Conservation (phyloP, 1,140 invertebrate genomes). For the Drosophila neocordata region DNA sequence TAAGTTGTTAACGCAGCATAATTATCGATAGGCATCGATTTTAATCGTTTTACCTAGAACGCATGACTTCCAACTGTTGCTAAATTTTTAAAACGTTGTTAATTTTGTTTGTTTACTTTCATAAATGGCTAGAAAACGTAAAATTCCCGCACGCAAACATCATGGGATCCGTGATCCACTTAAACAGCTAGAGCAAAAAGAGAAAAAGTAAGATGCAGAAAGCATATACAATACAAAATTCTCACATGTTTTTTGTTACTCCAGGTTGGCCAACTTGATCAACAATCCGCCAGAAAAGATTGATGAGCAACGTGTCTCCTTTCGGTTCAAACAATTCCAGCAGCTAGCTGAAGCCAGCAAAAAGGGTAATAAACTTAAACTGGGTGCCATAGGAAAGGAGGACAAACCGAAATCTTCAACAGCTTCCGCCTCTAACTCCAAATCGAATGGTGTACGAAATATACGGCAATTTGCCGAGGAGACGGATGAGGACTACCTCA, state of each 20-base stretch:
- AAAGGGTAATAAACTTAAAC: slow-evolving; percentile 64
- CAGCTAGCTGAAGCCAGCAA: slow-evolving; percentile 66
- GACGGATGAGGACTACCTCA: slow-evolving; percentile 82
- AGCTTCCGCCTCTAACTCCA: not conserved
- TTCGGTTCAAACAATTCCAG: slow-evolving; percentile 72
- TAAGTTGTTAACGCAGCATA: not conserved
- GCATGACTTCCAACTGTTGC: not conserved
- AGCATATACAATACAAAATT: not conserved
- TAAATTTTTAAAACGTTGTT: slow-evolving; percentile 19
- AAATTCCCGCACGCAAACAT: slow-evolving; percentile 81
- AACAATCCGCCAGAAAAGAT: slow-evolving; percentile 72
- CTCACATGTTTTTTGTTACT: not conserved
- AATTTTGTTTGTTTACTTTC: not conserved
- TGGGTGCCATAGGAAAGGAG: slow-evolving; percentile 52
- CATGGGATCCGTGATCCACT: slow-evolving; percentile 80
- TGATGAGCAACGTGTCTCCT: slow-evolving; percentile 71
- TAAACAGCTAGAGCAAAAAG: slow-evolving; percentile 66
- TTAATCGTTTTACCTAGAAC: not conserved
- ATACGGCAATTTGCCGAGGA: slow-evolving; percentile 83
- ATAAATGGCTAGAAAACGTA: slow-evolving; percentile 72
- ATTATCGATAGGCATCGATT: not conserved
- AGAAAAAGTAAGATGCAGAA: slow-evolving; percentile 60
- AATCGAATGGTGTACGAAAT: slow-evolving; percentile 29
- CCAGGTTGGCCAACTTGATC: slow-evolving; percentile 72
- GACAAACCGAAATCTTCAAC: slow-evolving; percentile 53